Percentiles rank a stretch among this genome's conserved stretches.
Conservation (phyloP, 2,797 vertebrate species). For the Triplophysa bombifrons region DNA sequence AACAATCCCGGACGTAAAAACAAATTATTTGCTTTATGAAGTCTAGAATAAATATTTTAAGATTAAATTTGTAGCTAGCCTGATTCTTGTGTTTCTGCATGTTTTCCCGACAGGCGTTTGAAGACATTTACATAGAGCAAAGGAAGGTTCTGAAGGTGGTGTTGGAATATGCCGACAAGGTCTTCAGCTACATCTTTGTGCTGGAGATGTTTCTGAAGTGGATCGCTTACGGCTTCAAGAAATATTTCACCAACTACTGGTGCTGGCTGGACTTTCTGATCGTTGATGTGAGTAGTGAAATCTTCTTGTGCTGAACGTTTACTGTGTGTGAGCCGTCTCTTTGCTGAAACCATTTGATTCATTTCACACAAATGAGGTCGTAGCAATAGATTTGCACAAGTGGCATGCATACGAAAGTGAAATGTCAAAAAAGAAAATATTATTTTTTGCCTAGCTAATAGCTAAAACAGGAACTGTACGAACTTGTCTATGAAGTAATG, state of each 20-base stretch:
- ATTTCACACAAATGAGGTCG: background rate
- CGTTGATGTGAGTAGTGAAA: constrained; percentile 87
- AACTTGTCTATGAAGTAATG: no score
- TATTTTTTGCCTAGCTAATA: background rate
- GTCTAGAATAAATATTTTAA: background rate
- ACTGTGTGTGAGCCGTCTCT: no score
- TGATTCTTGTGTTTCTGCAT: background rate
- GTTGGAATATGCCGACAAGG: constrained; percentile 88
- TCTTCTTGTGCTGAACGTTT: background rate
- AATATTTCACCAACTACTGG: constrained; percentile 97
- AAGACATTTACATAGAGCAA: constrained; percentile 96
- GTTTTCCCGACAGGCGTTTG: constrained; percentile 88
- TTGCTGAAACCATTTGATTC: background rate
- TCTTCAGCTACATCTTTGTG: constrained; percentile 95
- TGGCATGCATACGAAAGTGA: background rate
- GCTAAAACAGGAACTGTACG: no score
- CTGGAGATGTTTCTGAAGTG: constrained; percentile 98
- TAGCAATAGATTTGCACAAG: background rate
- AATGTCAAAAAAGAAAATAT: background rate
- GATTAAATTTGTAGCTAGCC: background rate
- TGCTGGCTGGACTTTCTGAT: constrained; percentile 99
- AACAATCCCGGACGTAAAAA: background rate
- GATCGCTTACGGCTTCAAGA: constrained; percentile 95
- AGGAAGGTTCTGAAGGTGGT: constrained; percentile 89
- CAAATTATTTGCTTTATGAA: no score